Evolutionary conservation across 1,140 invertebrate species (phyloP), one percentile per base, ranked within the genome.

Genomic region (Drosophila seguyi): DNA sequence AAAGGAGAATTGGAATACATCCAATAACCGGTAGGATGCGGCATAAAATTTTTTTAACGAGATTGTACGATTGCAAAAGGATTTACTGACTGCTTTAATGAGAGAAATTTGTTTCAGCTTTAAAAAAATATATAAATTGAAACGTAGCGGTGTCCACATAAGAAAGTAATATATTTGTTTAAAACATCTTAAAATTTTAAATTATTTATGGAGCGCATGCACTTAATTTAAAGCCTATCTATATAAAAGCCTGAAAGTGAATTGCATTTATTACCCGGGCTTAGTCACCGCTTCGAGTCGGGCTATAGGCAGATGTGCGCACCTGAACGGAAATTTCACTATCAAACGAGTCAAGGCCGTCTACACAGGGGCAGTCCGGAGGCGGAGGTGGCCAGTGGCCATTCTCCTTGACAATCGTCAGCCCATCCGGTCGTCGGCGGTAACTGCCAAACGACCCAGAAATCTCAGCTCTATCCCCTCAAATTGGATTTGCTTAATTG

Each of bases 401-500:
- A 75, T 39, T 44, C 71, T 67, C 47, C 55, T 68, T 53, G 52
- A 57, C 65, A 44, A 63, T 48, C 66, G 59, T 66, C 71, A 55
- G 63, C 18, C 60, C 50, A 75, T 87, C 79, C 82, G 79, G 68
- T 53, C 39, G 39, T 8, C 34, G 52, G 53, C 25, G 16, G 22
- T 6, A 36, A 25, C 18, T 25, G 39, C 20, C 48, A 38, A 76
- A 56, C 34, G 36, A 38, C 25, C 45, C 62, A 67, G 58, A 55
- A 67, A 47, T 59, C 31, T 45, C 34, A 31, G 10, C 53, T 44
- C 34, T 38, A 38, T 83, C 65, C 25, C 71, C 65, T 27, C 29
- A 27, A 47, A 34, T 55, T 65, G 50, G 65, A 82, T 75, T 79
- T 75, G 61, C 53, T 88, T 83, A 83, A 86, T 88, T 81, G 57